Evolutionary conservation across 2,113 vertebrate species (phyloP).

Genomic region (Nothoprocta perdicaria): DNA sequence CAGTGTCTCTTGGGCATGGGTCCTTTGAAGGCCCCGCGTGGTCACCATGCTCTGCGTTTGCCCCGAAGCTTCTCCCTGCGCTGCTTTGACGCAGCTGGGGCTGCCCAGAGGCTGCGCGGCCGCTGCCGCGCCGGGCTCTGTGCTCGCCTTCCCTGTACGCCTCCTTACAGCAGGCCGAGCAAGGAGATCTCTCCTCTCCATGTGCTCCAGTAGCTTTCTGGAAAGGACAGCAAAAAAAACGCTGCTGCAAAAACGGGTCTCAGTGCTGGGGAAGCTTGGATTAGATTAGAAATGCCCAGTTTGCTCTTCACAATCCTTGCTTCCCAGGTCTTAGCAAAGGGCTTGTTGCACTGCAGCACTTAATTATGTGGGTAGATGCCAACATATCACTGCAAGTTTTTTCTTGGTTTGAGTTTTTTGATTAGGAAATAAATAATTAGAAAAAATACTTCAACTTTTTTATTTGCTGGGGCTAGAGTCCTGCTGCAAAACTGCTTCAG

Average conservation of each 20-base stretch:
- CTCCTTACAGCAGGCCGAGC: no score
- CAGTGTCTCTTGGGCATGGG: rapidly evolving
- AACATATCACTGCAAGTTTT: neutral
- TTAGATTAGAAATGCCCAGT: neutral
- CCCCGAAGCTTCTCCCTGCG: neutral
- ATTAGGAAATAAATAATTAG: neutral
- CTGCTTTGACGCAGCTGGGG: neutral
- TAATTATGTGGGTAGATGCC: neutral
- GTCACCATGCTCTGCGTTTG: neutral
- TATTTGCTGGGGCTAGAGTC: neutral
- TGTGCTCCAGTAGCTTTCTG: neutral
- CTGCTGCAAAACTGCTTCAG: neutral
- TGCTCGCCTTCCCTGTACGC: neutral
- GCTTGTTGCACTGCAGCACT: neutral
- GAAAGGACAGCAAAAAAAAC: neutral
- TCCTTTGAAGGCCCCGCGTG: neutral
- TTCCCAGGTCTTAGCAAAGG: neutral
- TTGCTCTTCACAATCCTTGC: neutral
- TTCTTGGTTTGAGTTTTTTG: neutral
- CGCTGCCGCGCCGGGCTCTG: rapidly evolving
- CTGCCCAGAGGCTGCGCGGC: rapidly evolving
- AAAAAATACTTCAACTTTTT: neutral
- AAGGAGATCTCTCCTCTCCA: neutral
- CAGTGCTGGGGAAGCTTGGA: neutral
- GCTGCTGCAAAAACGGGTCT: neutral